A percentile compares a stretch with the other conserved stretches of the same genome.
phyloP scores from a whole-genome alignment of 2,888 invertebrate species.

The Hetaerina titia region DNA sequence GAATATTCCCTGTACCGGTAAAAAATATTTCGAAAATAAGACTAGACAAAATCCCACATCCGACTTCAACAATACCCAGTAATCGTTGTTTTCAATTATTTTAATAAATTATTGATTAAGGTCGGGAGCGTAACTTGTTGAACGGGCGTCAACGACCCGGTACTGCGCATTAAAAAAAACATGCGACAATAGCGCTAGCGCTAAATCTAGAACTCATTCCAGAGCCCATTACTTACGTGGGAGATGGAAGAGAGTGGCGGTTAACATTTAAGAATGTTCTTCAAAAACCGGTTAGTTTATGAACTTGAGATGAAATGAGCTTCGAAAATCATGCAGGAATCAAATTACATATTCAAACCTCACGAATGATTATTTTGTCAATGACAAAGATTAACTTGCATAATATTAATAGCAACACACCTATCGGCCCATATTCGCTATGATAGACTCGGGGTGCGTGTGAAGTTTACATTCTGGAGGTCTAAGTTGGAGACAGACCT shows the following conservation, averaged over 20 bases:
- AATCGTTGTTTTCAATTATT: not conserved
- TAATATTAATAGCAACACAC: too few species aligned
- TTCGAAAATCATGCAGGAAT: too few species aligned
- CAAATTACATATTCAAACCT: too few species aligned
- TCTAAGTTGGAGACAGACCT: too few species aligned
- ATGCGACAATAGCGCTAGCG: not conserved
- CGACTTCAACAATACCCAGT: not conserved
- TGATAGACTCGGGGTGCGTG: too few species aligned
- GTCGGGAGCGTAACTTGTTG: not conserved
- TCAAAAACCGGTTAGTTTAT: not conserved
- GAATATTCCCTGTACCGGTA: not conserved
- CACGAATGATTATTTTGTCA: too few species aligned
- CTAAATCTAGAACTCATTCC: too few species aligned
- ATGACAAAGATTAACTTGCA: too few species aligned
- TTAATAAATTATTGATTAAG: not conserved
- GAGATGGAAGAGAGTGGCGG: not conserved
- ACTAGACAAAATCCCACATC: not conserved
- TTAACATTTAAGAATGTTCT: not conserved
- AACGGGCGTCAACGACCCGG: not conserved
- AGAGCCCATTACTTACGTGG: too few species aligned
- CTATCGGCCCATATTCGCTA: too few species aligned
- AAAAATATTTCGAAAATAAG: not conserved
- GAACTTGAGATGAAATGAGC: too few species aligned
- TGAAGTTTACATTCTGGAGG: too few species aligned
- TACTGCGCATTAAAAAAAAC: constrained; percentile 16